Evolutionary conservation across 2,113 vertebrate species (phyloP).

Genomic region (Scomber colias): DNA sequence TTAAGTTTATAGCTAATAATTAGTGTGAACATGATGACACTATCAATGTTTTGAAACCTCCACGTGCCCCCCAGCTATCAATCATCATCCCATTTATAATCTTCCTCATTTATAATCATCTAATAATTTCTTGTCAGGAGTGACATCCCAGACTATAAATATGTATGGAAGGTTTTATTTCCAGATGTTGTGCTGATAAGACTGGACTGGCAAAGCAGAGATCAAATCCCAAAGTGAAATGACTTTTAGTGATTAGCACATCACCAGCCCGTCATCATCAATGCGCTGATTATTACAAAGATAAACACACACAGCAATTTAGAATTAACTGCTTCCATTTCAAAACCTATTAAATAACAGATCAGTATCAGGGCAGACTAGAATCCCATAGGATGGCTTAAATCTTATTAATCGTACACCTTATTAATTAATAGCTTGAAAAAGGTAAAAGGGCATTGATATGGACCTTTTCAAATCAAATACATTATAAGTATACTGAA

Average conservation of each 20-base stretch:
- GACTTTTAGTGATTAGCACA: slow-evolving; percentile 33
- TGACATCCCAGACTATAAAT: slow-evolving; percentile 46
- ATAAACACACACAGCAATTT: slow-evolving; percentile 39
- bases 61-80: slow-evolving; percentile 34
- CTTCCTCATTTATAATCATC: slow-evolving; percentile 44
- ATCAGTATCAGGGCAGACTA: slow-evolving; percentile 10
- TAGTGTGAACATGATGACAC: slow-evolving; percentile 19
- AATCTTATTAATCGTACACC: not conserved
- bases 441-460: no score
- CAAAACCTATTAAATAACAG: slow-evolving; percentile 11
- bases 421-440: no score
- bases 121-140: slow-evolving; percentile 45
- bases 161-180: slow-evolving; percentile 45
- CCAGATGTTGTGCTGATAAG: slow-evolving; percentile 37
- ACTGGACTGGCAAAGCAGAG: slow-evolving; percentile 22
- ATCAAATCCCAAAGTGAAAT: slow-evolving; percentile 40
- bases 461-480: no score
- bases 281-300: slow-evolving; percentile 32
- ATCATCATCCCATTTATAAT: slow-evolving; percentile 28
- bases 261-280: slow-evolving; percentile 18
- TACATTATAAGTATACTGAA: no score
- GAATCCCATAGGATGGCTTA: not conserved
- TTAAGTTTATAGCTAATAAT: slow-evolving; percentile 12
- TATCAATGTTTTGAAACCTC: slow-evolving; percentile 31
- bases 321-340: slow-evolving; percentile 13